Percentiles rank a stretch among this genome's conserved stretches.
phyloP scores from a whole-genome alignment of 2,888 invertebrate species.

The Temnothorax unifasciatus region DNA sequence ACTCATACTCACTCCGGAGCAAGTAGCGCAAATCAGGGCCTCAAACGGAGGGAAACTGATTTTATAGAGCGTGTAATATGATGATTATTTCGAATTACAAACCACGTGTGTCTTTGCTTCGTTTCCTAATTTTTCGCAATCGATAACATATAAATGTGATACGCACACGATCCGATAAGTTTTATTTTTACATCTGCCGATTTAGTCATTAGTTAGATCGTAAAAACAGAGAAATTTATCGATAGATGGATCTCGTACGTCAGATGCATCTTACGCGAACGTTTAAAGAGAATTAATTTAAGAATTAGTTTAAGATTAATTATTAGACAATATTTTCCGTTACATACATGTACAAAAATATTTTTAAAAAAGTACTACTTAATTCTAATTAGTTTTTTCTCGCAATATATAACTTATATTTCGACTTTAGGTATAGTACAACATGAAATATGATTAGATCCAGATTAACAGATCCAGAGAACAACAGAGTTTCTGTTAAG shows the following conservation, averaged over 20 bases:
- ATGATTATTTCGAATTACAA: not conserved
- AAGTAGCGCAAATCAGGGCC: conserved; percentile 85
- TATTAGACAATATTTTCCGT: not conserved
- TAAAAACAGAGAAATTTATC: conserved; percentile 8
- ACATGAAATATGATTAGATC: too few species aligned
- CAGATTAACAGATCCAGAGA: not conserved
- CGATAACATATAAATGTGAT: conserved; percentile 13
- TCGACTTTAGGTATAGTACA: conserved; percentile 9
- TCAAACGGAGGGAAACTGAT: conserved; percentile 85
- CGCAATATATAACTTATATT: conserved; percentile 1
- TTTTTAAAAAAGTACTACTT: conserved; percentile 3
- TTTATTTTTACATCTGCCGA: conserved; percentile 17
- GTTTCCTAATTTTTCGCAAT: not conserved
- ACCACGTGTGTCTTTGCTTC: not conserved
- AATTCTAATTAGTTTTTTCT: not conserved
- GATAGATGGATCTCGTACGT: not conserved
- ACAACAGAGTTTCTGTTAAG: too few species aligned
- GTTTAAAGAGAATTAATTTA: conserved; percentile 6
- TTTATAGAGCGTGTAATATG: conserved; percentile 72
- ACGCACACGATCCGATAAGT: not conserved
- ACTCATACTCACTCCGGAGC: conserved; percentile 84
- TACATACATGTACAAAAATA: not conserved
- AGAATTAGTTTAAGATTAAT: conserved; percentile 14
- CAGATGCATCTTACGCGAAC: not conserved
- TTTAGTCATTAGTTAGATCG: conserved; percentile 20